Conservation (phyloP, 1,140 invertebrate genomes). For the Patella vulgata region DNA sequence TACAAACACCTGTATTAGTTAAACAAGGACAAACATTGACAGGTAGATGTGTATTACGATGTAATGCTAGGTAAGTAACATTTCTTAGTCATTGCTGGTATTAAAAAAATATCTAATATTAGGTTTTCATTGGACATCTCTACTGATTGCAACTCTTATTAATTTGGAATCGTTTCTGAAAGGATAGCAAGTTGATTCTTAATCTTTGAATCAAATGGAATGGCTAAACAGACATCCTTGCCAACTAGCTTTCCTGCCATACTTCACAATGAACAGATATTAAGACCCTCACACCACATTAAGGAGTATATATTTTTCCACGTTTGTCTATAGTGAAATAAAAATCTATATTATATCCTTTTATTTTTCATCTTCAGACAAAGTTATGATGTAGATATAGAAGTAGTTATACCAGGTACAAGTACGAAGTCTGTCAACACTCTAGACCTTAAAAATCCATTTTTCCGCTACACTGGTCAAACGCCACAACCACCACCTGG, state of each 20-base stretch:
- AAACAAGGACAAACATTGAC: conserved; percentile 93
- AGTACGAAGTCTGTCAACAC: conserved; percentile 79
- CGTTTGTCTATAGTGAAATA: too few species aligned
- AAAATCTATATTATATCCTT: too few species aligned
- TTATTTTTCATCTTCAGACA: conserved; percentile 77
- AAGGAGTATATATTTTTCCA: too few species aligned
- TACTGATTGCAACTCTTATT: neutral
- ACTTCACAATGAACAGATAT: too few species aligned
- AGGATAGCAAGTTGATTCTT: too few species aligned
- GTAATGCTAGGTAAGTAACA: conserved; percentile 84
- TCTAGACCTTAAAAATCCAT: conserved; percentile 98
- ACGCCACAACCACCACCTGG: conserved; percentile 77
- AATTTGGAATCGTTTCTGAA: too few species aligned
- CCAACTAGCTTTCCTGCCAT: too few species aligned
- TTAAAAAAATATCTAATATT: neutral
- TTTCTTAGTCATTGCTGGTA: neutral
- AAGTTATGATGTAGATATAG: conserved; percentile 99
- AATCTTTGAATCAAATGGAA: too few species aligned
- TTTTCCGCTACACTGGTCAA: conserved; percentile 79
- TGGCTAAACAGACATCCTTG: too few species aligned
- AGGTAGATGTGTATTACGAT: conserved; percentile 87
- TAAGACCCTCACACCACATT: too few species aligned
- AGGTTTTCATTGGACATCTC: neutral
- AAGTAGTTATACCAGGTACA: conserved; percentile 89
- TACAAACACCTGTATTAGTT: conserved; percentile 93